Conservation (phyloP, 2,113 vertebrate genomes). For the Crotalus helleri region DNA sequence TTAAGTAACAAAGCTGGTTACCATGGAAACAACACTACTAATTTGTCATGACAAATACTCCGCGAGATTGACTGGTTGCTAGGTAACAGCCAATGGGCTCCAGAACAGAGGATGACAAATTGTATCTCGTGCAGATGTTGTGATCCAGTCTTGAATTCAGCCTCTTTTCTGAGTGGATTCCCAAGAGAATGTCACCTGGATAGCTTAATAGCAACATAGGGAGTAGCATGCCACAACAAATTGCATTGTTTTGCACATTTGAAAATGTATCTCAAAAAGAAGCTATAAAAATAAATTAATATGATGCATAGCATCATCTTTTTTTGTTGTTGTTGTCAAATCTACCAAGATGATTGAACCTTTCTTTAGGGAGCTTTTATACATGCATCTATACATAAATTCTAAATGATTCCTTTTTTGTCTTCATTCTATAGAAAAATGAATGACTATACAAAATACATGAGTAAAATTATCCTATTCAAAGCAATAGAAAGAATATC, state of each 20-base stretch:
- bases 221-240: conserved; percentile 59
- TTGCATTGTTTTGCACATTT: conserved; percentile 60
- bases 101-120: conserved; percentile 80
- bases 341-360: conserved; percentile 59
- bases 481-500: conserved; percentile 24
- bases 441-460: conserved; percentile 29
- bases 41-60: conserved; percentile 91
- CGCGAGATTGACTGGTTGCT: conserved; percentile 86
- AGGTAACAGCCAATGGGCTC: conserved; percentile 87
- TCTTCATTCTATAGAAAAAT: conserved; percentile 39
- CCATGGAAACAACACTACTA: conserved; percentile 91
- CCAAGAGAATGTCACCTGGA: conserved; percentile 54
- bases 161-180: conserved; percentile 65
- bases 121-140: conserved; percentile 79
- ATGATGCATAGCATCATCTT: conserved; percentile 56
- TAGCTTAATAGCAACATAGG: conserved; percentile 50
- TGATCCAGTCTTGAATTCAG: conserved; percentile 72
- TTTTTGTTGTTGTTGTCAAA: conserved; percentile 46
- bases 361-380: conserved; percentile 52
- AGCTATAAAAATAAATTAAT: conserved; percentile 61
- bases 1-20: conserved; percentile 97
- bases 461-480: conserved; percentile 22
- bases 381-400: conserved; percentile 57
- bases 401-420: conserved; percentile 46
- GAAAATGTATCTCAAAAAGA: conserved; percentile 49